A percentile compares a stretch with the other conserved stretches of the same genome.
phyloP scores from a whole-genome alignment of 2,888 invertebrate species.

The Vannuccia rotundouncinata region DNA sequence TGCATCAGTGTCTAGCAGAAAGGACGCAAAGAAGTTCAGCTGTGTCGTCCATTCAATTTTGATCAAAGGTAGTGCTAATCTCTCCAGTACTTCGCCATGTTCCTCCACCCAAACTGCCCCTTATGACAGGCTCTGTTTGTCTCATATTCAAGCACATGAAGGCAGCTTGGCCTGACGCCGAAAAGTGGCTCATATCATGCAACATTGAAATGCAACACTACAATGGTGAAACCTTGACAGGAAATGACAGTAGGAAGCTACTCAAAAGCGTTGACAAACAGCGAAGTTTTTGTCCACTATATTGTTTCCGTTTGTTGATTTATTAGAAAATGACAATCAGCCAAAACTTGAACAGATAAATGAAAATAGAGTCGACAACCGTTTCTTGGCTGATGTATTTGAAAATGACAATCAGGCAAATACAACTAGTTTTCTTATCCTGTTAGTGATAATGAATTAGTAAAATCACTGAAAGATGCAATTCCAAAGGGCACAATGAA shows the following conservation, averaged over 20 bases:
- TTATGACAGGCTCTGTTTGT: neutral
- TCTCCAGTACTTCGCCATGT: neutral
- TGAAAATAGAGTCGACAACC: too few relatives aligned
- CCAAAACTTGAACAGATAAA: too few relatives aligned
- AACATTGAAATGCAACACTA: conserved; percentile 25
- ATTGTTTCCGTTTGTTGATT: conserved; percentile 28
- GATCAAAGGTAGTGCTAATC: conserved; percentile 6
- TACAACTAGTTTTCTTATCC: too few relatives aligned
- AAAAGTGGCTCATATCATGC: conserved; percentile 25
- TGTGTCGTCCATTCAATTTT: conserved; percentile 25
- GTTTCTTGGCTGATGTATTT: too few relatives aligned
- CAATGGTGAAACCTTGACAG: conserved; percentile 31
- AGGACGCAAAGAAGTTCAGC: conserved; percentile 16
- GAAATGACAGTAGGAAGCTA: conserved; percentile 25
- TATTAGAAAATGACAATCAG: too few relatives aligned
- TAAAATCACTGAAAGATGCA: too few relatives aligned
- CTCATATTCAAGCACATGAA: conserved; percentile 17
- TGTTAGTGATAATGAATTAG: too few relatives aligned
- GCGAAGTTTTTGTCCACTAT: conserved; percentile 17
- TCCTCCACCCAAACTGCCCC: conserved; percentile 30
- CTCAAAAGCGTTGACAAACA: conserved; percentile 11
- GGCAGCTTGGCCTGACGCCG: conserved; percentile 25
- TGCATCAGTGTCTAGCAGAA: conserved; percentile 4
- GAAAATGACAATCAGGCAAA: too few relatives aligned
- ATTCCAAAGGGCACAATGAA: too few relatives aligned